A percentile compares a stretch with the other conserved stretches of the same genome.
Evolutionary conservation across 2,113 vertebrate species (phyloP).

Genomic region (Myiopsitta monachus): DNA sequence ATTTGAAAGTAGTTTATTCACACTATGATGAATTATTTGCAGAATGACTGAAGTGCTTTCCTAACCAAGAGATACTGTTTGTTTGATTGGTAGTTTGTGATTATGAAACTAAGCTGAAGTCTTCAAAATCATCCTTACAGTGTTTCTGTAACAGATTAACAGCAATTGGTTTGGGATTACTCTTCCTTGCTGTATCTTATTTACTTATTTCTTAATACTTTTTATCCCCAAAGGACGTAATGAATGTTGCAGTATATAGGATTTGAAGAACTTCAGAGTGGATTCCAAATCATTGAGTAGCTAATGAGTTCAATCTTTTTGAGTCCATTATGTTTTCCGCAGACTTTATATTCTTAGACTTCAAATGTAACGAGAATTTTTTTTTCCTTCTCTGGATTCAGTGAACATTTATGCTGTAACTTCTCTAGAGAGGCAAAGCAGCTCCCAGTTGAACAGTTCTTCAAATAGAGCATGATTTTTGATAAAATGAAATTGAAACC

Average conservation of each 20-base stretch:
- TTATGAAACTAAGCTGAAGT: background rate
- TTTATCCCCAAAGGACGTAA: background rate
- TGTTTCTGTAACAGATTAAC: background rate
- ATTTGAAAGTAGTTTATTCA: background rate
- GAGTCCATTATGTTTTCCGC: background rate
- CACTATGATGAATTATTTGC: background rate
- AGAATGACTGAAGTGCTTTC: background rate
- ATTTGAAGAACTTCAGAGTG: background rate
- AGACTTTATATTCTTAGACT: background rate
- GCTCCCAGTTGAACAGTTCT: conserved; percentile 24
- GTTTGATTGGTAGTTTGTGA: background rate
- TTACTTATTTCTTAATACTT: background rate
- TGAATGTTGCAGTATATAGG: background rate
- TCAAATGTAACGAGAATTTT: background rate
- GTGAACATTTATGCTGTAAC: background rate
- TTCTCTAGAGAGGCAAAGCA: conserved; percentile 6
- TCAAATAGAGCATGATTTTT: background rate
- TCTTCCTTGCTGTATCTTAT: background rate
- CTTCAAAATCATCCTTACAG: background rate
- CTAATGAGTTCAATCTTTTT: background rate
- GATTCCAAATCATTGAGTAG: background rate
- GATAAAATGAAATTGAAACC: background rate
- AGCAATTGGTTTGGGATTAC: conserved; percentile 1
- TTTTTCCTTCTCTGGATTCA: background rate
- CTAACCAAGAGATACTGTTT: background rate